Evolutionary conservation across 2,113 vertebrate genomes (phyloP), one percentile per base, ranked within the genome.

Genomic region (Casuarius casuarius): DNA sequence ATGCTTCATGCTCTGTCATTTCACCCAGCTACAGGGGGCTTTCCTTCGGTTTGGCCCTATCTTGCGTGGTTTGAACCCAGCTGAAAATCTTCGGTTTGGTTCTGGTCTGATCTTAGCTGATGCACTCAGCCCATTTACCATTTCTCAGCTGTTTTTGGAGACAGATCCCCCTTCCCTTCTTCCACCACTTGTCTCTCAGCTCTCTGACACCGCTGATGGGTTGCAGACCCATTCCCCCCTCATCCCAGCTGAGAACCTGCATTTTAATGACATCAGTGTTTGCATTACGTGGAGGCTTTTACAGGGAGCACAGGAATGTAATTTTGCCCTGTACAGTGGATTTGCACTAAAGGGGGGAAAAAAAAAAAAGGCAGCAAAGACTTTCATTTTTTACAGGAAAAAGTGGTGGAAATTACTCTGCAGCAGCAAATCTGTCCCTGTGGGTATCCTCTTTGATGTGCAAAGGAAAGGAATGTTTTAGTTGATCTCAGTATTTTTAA

Each of bases 401-500:
- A 94, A 93, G 23, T 40, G n/a, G n/a, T 93, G 44, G 89, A 81
- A 97, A 93, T 95, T 48, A 82, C 77, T 89, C 92, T 16, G 1
- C 35, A 56, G 78, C 95, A 94, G 94, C 91, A 95, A 94, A 94
- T 89, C 89, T 89, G 79, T 96, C 92, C 96, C 95, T 84, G 77
- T 89, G 92, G 95, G 91, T 86, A 94, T 91, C 80, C 79, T 78
- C 95, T 95, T 91, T 96, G 94, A 96, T 96, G 89, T 95, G 80
- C 91, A 91, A 93, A 96, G 48, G 63, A 88, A 83, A 89, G 86
- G 66, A 84, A 80, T 75, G 70, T 82, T 96, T 95, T 89, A 96
- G 94, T 96, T 95, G 92, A 96, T 93, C 84, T 92, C 92, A 84
- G 78, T 95, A 87, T 92, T 96, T 96, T 96, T 94, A 93, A 96